Evolutionary conservation across 92 coral and sea anemone genomes (phyloP).

Genomic region (Palythoa heliodiscus): DNA sequence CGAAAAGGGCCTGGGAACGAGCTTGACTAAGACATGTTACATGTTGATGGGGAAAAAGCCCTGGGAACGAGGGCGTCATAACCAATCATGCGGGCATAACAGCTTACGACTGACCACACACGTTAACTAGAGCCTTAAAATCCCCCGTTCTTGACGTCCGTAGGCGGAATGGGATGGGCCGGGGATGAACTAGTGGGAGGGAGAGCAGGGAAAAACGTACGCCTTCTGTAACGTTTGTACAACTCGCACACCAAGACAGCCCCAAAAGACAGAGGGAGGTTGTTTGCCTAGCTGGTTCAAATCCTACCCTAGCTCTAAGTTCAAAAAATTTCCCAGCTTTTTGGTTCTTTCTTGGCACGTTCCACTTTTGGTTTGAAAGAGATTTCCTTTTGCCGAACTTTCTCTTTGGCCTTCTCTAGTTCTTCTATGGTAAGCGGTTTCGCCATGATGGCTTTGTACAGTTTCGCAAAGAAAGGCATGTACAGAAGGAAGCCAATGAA

Average conservation of each 20-base stretch:
- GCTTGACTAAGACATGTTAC: too few relatives aligned
- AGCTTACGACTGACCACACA: too few relatives aligned
- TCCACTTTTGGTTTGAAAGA: slow-evolving; percentile 70
- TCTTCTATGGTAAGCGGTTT: slow-evolving; percentile 86
- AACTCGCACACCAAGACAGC: not conserved
- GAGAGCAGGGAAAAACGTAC: not conserved
- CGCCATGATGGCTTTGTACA: slow-evolving; percentile 79
- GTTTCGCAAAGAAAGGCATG: slow-evolving; percentile 94
- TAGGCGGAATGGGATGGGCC: too few relatives aligned
- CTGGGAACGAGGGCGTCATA: too few relatives aligned
- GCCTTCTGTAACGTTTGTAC: not conserved
- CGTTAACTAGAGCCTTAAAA: too few relatives aligned
- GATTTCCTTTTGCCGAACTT: slow-evolving; percentile 76
- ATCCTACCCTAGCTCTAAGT: not conserved
- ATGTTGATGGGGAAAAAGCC: too few relatives aligned
- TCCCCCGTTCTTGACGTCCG: too few relatives aligned
- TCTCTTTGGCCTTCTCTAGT: slow-evolving; percentile 88
- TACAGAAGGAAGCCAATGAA: slow-evolving; percentile 92
- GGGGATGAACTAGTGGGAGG: not conserved
- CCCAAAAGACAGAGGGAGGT: not conserved
- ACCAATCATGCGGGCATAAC: too few relatives aligned
- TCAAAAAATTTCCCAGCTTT: slow-evolving; percentile 85
- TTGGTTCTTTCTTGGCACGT: slow-evolving; percentile 68
- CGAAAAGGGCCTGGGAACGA: too few relatives aligned
- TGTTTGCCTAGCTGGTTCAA: not conserved